Conservation (phyloP, 2,888 invertebrate genomes). For the Mystacides longicornis region DNA sequence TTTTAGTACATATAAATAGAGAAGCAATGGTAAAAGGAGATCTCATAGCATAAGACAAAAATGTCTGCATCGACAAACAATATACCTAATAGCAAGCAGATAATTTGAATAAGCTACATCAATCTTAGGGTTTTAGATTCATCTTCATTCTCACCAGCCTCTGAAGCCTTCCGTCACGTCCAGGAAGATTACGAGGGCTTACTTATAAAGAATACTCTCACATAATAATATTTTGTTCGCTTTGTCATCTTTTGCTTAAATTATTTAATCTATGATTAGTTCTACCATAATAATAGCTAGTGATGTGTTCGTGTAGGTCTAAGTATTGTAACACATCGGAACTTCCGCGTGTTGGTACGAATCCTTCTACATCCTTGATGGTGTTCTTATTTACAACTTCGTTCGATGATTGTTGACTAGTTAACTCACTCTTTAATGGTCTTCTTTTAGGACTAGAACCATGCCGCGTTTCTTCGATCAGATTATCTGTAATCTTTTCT, state of each 20-base stretch:
- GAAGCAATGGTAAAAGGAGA: too few species aligned
- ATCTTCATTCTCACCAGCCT: too few species aligned
- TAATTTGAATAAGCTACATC: too few species aligned
- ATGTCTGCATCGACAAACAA: too few species aligned
- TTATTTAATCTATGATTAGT: neutral
- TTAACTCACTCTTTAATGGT: conserved; percentile 39
- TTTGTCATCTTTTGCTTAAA: neutral
- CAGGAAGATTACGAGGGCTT: too few species aligned
- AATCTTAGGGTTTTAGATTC: too few species aligned
- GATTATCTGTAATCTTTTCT: neutral
- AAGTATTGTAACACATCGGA: conserved; percentile 21
- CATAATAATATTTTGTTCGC: too few species aligned
- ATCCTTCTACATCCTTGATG: conserved; percentile 8
- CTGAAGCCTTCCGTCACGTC: too few species aligned
- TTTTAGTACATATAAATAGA: too few species aligned
- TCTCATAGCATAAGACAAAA: too few species aligned
- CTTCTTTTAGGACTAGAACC: conserved; percentile 31
- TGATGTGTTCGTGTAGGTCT: conserved; percentile 21
- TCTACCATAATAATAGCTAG: neutral
- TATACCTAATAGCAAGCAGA: too few species aligned
- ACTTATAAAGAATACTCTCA: too few species aligned
- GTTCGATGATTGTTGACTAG: conserved; percentile 29
- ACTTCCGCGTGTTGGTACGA: conserved; percentile 12
- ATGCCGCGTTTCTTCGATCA: conserved; percentile 7
- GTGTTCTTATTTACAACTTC: conserved; percentile 15